Percentiles rank a stretch among this genome's conserved stretches.
These are phyloP conservation scores for Drosophila borborema DNA, from an alignment of 2,888 invertebrate genomes.

Conservation along the genomic window DNA sequence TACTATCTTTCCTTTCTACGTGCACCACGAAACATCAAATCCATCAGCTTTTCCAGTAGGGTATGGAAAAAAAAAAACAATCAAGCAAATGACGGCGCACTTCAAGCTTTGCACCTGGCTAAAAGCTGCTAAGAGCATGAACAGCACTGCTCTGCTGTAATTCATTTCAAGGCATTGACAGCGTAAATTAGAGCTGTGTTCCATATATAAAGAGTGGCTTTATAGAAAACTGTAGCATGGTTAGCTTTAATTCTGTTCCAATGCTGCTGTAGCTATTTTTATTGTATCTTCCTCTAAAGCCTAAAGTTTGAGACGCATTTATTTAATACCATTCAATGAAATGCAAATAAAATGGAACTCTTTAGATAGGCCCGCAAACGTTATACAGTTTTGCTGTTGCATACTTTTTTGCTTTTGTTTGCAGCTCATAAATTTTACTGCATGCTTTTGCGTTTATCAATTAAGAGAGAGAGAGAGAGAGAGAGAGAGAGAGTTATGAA, in stretches of 20 bases:
- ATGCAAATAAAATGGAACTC: background rate
- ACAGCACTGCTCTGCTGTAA: background rate
- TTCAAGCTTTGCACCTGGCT: constrained; percentile 50
- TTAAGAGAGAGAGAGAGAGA: background rate
- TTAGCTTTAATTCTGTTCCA: background rate
- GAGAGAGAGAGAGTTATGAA: background rate
- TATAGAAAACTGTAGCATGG: background rate
- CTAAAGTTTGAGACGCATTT: background rate
- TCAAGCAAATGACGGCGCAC: constrained; percentile 62
- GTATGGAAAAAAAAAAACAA: constrained; percentile 48
- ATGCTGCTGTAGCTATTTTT: background rate
- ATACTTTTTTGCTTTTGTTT: background rate
- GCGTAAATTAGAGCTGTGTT: constrained; percentile 14
- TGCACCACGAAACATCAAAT: background rate
- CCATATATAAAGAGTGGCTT: constrained; percentile 1
- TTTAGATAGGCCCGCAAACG: background rate
- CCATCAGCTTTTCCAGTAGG: background rate
- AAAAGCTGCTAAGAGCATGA: constrained; percentile 6
- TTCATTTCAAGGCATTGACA: constrained; percentile 8
- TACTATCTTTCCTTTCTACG: background rate
- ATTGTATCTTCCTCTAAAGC: too few species aligned
- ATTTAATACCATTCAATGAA: background rate
- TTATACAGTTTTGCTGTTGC: background rate
- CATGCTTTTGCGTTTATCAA: constrained; percentile 1
- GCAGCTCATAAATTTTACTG: background rate